These are phyloP conservation scores for Eupithecia vulgata DNA, from an alignment of 2,888 invertebrate genomes.

Conservation along the genomic window DNA sequence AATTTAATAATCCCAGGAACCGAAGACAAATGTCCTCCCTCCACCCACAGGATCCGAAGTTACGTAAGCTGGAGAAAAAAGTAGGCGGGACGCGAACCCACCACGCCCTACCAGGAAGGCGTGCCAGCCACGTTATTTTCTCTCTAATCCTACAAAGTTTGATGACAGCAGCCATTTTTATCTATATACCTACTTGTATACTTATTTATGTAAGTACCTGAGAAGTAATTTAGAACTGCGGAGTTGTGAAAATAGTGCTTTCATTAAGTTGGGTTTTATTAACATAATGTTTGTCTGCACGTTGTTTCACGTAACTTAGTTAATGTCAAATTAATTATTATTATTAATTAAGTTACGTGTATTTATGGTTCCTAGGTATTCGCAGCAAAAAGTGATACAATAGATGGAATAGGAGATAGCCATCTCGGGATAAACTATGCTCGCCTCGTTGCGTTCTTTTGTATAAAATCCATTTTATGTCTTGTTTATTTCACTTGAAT, in stretches of 20 bases:
- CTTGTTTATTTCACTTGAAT: not conserved
- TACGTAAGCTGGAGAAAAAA: slow-evolving; percentile 41
- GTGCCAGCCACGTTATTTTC: slow-evolving; percentile 37
- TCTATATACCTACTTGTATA: slow-evolving; percentile 25
- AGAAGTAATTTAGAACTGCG: slow-evolving; percentile 44
- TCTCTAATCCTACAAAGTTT: slow-evolving; percentile 30
- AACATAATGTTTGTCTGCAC: slow-evolving; percentile 40
- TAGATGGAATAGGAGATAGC: not conserved
- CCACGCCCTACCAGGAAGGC: slow-evolving; percentile 38
- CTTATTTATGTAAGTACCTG: slow-evolving; percentile 39
- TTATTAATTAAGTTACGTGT: slow-evolving; percentile 1
- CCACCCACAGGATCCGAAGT: slow-evolving; percentile 57
- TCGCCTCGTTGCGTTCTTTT: not conserved
- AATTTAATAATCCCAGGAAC: slow-evolving; percentile 74
- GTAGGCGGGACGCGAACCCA: slow-evolving; percentile 35
- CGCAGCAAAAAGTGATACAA: not conserved
- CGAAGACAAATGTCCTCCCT: slow-evolving; percentile 71
- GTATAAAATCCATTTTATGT: not conserved
- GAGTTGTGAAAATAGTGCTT: slow-evolving; percentile 42
- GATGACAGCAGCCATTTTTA: slow-evolving; percentile 37
- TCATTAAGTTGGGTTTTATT: slow-evolving; percentile 37
- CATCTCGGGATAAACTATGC: not conserved
- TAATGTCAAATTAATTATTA: not conserved
- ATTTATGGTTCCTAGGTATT: not conserved
- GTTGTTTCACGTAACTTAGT: slow-evolving; percentile 18